These are phyloP conservation scores for Crossaster papposus DNA, from an alignment of 53 echinoderm and acorn worm genomes.

Conservation along the genomic window DNA sequence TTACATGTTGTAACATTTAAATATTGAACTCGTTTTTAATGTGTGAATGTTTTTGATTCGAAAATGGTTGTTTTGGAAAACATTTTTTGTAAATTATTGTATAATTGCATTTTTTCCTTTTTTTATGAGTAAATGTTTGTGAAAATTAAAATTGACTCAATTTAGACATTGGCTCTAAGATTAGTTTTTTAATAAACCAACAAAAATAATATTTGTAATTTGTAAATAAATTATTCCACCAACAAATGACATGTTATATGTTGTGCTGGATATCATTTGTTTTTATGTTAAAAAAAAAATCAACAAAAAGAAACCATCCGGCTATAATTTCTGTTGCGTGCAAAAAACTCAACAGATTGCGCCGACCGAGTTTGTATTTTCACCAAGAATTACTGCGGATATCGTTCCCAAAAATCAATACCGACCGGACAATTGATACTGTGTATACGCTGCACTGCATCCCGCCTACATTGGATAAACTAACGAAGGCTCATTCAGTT, in stretches of 20 bases:
- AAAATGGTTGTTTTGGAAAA: too few relatives aligned
- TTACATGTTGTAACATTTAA: too few relatives aligned
- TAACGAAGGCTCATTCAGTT: constrained; percentile 27
- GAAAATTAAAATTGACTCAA: too few relatives aligned
- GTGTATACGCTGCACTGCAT: not conserved
- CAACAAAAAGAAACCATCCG: not conserved
- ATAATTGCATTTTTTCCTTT: too few relatives aligned
- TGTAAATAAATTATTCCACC: too few relatives aligned
- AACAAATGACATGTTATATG: not conserved
- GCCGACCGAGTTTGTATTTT: not conserved
- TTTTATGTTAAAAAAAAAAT: not conserved
- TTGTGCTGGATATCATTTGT: not conserved
- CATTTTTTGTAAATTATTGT: too few relatives aligned
- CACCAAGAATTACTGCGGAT: not conserved
- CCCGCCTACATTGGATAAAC: constrained; percentile 40
- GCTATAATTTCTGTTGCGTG: not conserved
- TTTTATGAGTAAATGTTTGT: too few relatives aligned
- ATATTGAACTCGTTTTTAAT: too few relatives aligned
- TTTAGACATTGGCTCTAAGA: too few relatives aligned
- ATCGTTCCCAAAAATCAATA: constrained; percentile 52
- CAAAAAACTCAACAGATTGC: constrained; percentile 5
- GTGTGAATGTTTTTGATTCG: too few relatives aligned
- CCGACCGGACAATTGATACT: constrained; percentile 24
- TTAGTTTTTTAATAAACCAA: too few relatives aligned
- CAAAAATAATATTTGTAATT: too few relatives aligned